Percentiles rank a stretch among this genome's conserved stretches.
phyloP scores from a whole-genome alignment of 2,888 invertebrate genomes.

The Acronicta aceris region DNA sequence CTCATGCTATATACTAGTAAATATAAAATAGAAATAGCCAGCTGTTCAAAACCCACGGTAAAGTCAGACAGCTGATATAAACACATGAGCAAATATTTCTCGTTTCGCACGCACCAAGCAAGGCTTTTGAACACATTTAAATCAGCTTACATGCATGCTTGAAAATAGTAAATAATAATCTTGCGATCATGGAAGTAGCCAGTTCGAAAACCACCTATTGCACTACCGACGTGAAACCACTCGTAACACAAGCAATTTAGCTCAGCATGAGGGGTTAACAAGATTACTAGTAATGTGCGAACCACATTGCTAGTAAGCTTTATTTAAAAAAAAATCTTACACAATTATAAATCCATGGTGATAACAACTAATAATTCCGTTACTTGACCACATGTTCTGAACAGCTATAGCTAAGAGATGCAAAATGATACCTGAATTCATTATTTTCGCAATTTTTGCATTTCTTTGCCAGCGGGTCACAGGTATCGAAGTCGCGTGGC shows the following conservation, averaged over 20 bases:
- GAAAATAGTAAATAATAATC: background rate
- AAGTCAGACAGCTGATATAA: constrained; percentile 1
- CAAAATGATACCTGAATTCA: constrained; percentile 67
- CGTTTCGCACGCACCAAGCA: too few relatives aligned
- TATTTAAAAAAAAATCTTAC: too few relatives aligned
- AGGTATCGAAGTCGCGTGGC: constrained; percentile 35
- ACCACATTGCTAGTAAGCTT: too few relatives aligned
- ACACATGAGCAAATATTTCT: constrained; percentile 1
- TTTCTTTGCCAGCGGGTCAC: constrained; percentile 59
- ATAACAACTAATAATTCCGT: background rate
- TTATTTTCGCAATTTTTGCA: constrained; percentile 67
- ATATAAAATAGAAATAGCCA: constrained; percentile 10
- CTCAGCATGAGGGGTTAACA: too few relatives aligned
- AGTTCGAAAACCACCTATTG: too few relatives aligned
- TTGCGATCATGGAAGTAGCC: too few relatives aligned
- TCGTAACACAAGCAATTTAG: too few relatives aligned
- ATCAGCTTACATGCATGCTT: constrained; percentile 17
- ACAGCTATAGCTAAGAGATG: constrained; percentile 31
- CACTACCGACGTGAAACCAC: too few relatives aligned
- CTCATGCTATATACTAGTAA: constrained; percentile 13
- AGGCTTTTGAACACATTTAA: too few relatives aligned
- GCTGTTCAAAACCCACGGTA: constrained; percentile 36
- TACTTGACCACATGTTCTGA: constrained; percentile 30
- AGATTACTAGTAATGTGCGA: too few relatives aligned
- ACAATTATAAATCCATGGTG: too few relatives aligned